Conservation (phyloP, 2,888 invertebrate genomes). For the Drosophila mimica region DNA sequence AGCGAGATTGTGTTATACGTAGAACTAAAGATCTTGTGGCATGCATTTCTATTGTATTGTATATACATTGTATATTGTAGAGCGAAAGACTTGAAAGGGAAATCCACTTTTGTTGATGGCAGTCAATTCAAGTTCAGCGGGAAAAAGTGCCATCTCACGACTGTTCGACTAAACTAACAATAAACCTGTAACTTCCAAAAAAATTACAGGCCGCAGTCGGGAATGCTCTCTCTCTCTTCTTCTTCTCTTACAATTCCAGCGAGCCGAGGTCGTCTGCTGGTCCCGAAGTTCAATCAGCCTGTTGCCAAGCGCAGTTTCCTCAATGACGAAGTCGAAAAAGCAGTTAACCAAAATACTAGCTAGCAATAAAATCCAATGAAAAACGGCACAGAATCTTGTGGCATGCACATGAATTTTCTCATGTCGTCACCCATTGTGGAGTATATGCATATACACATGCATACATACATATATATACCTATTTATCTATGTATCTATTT, state of each 20-base stretch:
- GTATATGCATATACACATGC: constrained; percentile 7
- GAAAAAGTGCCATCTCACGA: constrained; percentile 10
- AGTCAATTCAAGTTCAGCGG: constrained; percentile 38
- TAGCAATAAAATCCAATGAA: constrained; percentile 45
- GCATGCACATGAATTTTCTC: constrained; percentile 79
- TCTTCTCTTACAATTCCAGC: background rate
- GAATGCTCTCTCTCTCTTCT: constrained; percentile 3
- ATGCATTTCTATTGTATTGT: background rate
- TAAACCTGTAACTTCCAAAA: constrained; percentile 7
- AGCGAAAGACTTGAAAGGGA: constrained; percentile 45
- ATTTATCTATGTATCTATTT: background rate
- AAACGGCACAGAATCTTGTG: constrained; percentile 76
- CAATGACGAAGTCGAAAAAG: constrained; percentile 34
- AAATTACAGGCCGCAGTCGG: constrained; percentile 2
- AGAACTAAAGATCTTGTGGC: constrained; percentile 22
- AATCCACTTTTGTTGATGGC: constrained; percentile 34
- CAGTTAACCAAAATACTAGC: background rate
- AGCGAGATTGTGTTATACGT: constrained; percentile 33
- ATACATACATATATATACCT: background rate
- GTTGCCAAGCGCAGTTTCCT: constrained; percentile 34
- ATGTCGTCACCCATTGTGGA: constrained; percentile 67
- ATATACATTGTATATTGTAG: background rate
- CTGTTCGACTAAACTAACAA: constrained; percentile 21
- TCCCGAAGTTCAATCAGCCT: constrained; percentile 14
- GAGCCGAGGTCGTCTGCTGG: constrained; percentile 1